Percentiles rank a stretch among this genome's conserved stretches.
Conservation (phyloP, 2,113 vertebrate genomes). For the Oreochromis niloticus region DNA sequence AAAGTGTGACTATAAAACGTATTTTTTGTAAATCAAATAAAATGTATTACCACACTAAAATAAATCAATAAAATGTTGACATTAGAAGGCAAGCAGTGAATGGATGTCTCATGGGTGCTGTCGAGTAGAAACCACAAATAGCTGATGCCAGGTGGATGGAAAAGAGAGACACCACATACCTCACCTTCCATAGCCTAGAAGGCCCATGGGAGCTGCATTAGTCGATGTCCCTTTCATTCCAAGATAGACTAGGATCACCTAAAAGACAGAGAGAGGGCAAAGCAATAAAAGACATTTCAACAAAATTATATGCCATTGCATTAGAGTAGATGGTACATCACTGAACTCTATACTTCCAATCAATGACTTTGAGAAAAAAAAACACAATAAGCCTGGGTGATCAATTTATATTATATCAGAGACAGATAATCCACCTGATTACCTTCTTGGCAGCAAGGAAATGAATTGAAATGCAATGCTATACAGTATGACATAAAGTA, state of each 20-base stretch:
- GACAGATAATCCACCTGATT: neutral
- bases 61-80: neutral
- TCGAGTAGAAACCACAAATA: neutral
- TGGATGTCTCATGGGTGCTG: neutral
- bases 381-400: neutral
- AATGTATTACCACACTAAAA: neutral
- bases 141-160: neutral
- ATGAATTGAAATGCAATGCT: constrained; percentile 6
- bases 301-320: neutral
- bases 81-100: neutral
- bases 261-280: neutral
- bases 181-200: neutral
- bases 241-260: neutral
- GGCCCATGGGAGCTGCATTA: neutral
- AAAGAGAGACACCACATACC: neutral
- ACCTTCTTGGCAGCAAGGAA: neutral
- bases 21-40: neutral
- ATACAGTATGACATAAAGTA: neutral
- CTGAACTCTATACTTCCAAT: neutral
- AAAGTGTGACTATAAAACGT: neutral
- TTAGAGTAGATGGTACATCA: neutral
- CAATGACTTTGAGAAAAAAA: neutral
- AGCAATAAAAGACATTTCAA: neutral
- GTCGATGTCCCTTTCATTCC: neutral
- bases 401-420: neutral